A percentile compares a stretch with the other conserved stretches of the same genome.
Conservation (phyloP, 2,113 vertebrate genomes). For the Mionectes macconnelli region DNA sequence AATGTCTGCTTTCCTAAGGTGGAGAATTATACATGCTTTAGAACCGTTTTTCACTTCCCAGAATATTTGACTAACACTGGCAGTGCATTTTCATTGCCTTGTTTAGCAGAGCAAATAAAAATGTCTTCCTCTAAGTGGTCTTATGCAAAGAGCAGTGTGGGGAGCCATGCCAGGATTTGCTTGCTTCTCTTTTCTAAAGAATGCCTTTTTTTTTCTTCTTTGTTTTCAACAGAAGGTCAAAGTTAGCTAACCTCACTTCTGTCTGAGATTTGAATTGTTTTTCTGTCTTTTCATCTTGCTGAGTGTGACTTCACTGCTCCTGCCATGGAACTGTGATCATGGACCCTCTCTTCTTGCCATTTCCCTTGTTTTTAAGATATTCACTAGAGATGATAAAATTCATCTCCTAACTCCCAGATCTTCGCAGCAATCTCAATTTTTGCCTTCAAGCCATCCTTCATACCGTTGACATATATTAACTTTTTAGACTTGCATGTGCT, state of each 20-base stretch:
- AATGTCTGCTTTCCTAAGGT: no score
- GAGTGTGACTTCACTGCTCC: background rate
- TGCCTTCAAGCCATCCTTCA: background rate
- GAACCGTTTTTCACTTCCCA: background rate
- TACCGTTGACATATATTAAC: background rate
- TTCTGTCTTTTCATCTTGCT: background rate
- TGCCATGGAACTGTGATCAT: background rate
- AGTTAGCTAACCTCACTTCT: fast-evolving
- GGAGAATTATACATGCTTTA: background rate
- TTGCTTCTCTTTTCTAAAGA: background rate
- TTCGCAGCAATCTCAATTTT: background rate
- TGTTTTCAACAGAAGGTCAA: background rate
- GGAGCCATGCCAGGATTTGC: background rate
- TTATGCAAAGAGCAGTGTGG: background rate
- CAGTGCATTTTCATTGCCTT: background rate
- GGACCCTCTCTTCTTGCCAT: background rate
- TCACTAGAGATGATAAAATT: background rate
- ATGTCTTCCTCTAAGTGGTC: background rate
- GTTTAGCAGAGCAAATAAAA: background rate
- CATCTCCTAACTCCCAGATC: background rate
- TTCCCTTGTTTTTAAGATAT: background rate
- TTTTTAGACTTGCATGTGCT: background rate
- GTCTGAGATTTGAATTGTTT: background rate
- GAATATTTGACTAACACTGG: background rate
- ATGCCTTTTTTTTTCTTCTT: fast-evolving